phyloP scores from a whole-genome alignment of 2,888 invertebrate species.

The Sphaerophoria rueppellii region DNA sequence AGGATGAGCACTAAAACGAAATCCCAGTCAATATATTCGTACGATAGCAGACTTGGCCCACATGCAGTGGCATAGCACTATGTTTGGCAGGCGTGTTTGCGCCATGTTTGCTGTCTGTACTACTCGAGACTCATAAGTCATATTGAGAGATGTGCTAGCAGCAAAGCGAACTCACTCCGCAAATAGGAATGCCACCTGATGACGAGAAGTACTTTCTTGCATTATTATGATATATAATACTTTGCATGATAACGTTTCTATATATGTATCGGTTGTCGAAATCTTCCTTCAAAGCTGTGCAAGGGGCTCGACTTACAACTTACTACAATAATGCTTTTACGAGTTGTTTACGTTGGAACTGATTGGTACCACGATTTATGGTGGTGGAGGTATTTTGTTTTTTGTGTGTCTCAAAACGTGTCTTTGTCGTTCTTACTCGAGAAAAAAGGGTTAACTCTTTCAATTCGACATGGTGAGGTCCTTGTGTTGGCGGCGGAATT shows the following conservation, averaged over 20 bases:
- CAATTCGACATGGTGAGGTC: slow-evolving; percentile 7
- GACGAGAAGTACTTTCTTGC: slow-evolving; percentile 41
- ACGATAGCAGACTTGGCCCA: neutral
- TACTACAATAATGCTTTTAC: slow-evolving; percentile 44
- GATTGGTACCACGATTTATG: slow-evolving; percentile 69
- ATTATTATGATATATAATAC: slow-evolving; percentile 46
- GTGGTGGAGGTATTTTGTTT: slow-evolving; percentile 23
- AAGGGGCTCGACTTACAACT: slow-evolving; percentile 31
- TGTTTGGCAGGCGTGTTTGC: slow-evolving; percentile 64
- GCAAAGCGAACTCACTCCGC: neutral
- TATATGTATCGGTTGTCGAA: neutral
- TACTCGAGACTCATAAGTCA: slow-evolving; percentile 53
- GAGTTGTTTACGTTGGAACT: slow-evolving; percentile 70
- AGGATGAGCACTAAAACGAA: slow-evolving; percentile 18
- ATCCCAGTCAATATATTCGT: neutral
- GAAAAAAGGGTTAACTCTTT: slow-evolving; percentile 41
- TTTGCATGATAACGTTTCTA: slow-evolving; percentile 61
- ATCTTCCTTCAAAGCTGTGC: neutral
- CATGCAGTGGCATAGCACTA: slow-evolving; percentile 38
- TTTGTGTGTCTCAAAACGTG: neutral
- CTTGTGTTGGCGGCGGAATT: slow-evolving; percentile 30
- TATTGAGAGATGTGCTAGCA: neutral
- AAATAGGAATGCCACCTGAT: slow-evolving; percentile 68
- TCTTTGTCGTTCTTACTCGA: neutral
- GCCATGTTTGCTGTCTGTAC: slow-evolving; percentile 67